Base-by-base conservation (phyloP, 2,888 invertebrate genomes). In the Nematopogon swammerdamellus region DNA sequence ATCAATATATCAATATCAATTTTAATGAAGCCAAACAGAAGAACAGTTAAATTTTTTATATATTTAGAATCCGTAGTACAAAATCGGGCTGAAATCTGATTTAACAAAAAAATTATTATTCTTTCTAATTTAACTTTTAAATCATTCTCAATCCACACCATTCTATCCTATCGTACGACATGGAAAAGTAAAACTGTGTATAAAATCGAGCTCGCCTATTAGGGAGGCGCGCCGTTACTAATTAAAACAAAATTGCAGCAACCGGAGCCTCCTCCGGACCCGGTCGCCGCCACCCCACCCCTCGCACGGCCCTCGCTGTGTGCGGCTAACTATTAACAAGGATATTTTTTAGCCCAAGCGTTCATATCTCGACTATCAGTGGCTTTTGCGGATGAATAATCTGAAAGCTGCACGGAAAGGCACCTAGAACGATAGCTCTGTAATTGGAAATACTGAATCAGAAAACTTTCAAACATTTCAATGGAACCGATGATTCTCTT, bases 301-400 rank as follows among this genome's bases (percentile, higher is more conserved):
- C 36, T 36, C 36, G 3, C 14, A 3, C 3, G 11, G 36, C 64
- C 62, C 66, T 67, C 63, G n/a, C n/a, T n/a, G n/a, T n/a, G n/a
- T n/a, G n/a, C n/a, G 73, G 63, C 72, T 67, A 79, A 77, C 75
- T 79, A 77, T 79, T 79, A 79, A 79, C 76, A 79, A 77, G 77
- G 72, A 77, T 77, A 50, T 50, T 19, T 6, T 14, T 36, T 3
- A 14, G 36, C 36, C 36, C 3, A 14, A 14, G 36, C 25, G 5
- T 25, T 6, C 25, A 25, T 10, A 25, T 25, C 25, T 10, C 4
- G 25, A 25, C 4, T n/a, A 10, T 4, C 25, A 10, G 4, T 25
- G 10, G 25, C 4, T 25, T 25, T 10, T 25, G 25, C 25, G 10
- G 25, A 25, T 4, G 25, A 25, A 25, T 25, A 25, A 6, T 25